Evolutionary conservation across 2,113 vertebrate genomes (phyloP), one percentile per base, ranked within the genome.

Genomic region (Rhynchomys soricoides): DNA sequence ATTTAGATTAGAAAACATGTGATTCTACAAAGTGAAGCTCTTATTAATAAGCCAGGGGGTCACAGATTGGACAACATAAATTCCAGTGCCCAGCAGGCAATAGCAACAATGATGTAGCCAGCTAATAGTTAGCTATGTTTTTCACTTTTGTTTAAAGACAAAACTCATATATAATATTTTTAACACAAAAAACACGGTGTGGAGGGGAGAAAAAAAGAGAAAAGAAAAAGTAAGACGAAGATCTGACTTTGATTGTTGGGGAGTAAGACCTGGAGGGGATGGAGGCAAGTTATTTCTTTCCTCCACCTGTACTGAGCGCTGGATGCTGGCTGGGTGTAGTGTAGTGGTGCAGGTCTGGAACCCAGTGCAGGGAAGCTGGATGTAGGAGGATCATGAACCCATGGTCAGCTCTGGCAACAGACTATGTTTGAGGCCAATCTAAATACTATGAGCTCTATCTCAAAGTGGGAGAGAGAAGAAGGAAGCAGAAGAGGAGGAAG

Each of bases 181-280:
- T 48, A 68, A 81, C 26, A 75, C 57, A 75, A 59, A 89, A 85
- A 62, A 3, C 48, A 79, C 22, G 48, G 34, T 15, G 6, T 43
- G n/a, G 57, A 31, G 37, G n/a, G n/a, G 7, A 62, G 64, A 40
- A 66, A 78, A 89, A 94, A 45, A 89, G 81, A 95, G 34, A 70
- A 66, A 62, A 3, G 52, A 86, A 70, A 81, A 43, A 24, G 50
- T 22, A 43, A 62, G 43, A 50, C 37, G n/a, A 43, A 75, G 52
- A 62, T 37, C 9, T 17, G 37, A 52, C 16, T 7, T 45, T 57
- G 62, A 31, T 43, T 9, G 43, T 0, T 45, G 40, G 29, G 37
- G 40, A 96, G 37, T 43, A 45, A 70, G 50, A 19, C 17, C 0
- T 12, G 57, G 64, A 48, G 62, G 19, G 8, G 70, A 43, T 16